Base-by-base conservation (phyloP, 1,140 invertebrate species). In the Schlechtendalia chinensis region DNA sequence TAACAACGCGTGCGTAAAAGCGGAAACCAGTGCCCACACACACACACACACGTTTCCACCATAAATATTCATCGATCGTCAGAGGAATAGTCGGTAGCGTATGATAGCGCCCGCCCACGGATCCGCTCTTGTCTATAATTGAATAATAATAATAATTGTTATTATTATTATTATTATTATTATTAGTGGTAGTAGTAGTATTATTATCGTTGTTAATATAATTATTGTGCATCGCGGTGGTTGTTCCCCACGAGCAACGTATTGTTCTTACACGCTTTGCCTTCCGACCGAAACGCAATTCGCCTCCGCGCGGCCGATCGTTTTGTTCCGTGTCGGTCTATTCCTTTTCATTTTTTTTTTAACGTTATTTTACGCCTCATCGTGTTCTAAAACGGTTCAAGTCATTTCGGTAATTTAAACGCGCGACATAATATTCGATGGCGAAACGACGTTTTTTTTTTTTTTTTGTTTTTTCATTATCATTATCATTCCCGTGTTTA, bases 141-240 rank as follows among this genome's bases (percentile, higher is more conserved):
- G 53, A 58, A 58, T 58, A 58, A 22, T 22, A 22, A 61, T 39
- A 39, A 39, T 39, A 24, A 27, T 32, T n/a, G n/a, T 1, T 19
- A n/a, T 59, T 11, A 32, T 63, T 63, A 19, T 63, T 32, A 63
- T 17, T 10, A n/a, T n/a, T n/a, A n/a, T n/a, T n/a, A n/a, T n/a
- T n/a, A n/a, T n/a, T 4, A 22, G 22, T 19, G 32, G 10, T 16
- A 19, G 10, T 63, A 32, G 8, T 27, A 63, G 5, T 19, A 19
- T 67, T 22, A 45, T 67, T 67, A 45, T 45, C 19, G 27, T n/a
- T 39, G 19, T 63, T 65, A 65, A n/a, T 67, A 67, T 67, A 24
- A 45, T 5, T 4, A 22, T 47, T 19, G 32, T 67, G 19, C n/a
- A n/a, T 45, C 10, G 3, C 10, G 32, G 19, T 39, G 1, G 19